Evolutionary conservation across 2,113 vertebrate species (phyloP), one percentile per base, ranked within the genome.

Genomic region (Coracopsis vasa): DNA sequence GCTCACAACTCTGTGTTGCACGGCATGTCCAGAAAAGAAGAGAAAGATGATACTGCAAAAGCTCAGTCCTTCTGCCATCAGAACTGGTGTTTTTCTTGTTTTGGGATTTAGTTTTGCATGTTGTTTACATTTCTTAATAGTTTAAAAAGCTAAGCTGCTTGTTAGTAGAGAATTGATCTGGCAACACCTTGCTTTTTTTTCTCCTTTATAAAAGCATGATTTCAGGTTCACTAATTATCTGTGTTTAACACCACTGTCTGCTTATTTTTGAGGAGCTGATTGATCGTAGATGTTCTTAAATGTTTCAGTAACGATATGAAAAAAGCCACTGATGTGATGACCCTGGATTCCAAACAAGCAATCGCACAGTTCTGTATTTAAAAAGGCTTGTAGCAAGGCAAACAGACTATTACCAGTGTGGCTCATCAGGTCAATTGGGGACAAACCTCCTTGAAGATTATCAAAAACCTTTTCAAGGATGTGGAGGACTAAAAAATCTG

Each of bases 381-480:
- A 77, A 39, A 20, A 33, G 33, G 7, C 50, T 69, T 80, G 14
- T 53, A 33, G 25, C 39, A 45, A 51, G 29, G 13, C 72, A 74
- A 21, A 50, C 0, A 0, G 5, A 0, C 24, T 50, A 14, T 50
- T 79, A 24, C 29, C 45, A 33, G 0, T 0, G 0, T 62, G 71
- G 14, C 45, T 73, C 4, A 1, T 79, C 60, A 79, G 5, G 39
- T 61, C 33, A 56, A 2, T 0, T 10, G 31, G 51, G 56, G 62
- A 29, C 21, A 56, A 75, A 60, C 11, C 16, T 73, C 23, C 35
- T 16, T 58, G 69, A 20, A 5, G 3, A 28, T 64, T 10, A 72
- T 33, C 29, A 64, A 33, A 60, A 35, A 13, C 21, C 5, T 39
- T 3, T 50, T 71, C 42, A 41, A 19, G 25, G 11, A 0, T 15